Base-by-base conservation (phyloP, 1,140 invertebrate species). In the Odontomachus brunneus region DNA sequence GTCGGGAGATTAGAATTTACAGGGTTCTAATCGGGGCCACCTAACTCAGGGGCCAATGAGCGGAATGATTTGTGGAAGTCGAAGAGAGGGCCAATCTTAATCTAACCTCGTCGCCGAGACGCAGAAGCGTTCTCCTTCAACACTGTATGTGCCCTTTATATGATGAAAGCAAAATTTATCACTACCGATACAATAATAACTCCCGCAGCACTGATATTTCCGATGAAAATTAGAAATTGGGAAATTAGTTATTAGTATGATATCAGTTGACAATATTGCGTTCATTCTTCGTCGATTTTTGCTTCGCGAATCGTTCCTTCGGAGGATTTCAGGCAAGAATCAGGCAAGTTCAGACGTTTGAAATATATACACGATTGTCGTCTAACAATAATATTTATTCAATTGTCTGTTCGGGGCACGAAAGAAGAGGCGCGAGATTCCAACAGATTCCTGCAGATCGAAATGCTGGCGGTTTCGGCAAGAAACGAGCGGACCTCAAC, bases 1-100 rank as follows among this genome's bases (percentile, higher is more conserved):
- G 85, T 87, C 84, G 85, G 22, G 84, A 86, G 67, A 86, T 87
- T 87, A 78, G 81, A 65, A 87, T 87, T 87, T 87, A 87, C 86
- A 87, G 69, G 66, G 67, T 55, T 69, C 57, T 74, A 82, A 87
- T 73, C 60, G 81, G 17, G 66, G 15, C 66, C 55, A 57, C 59
- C 44, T 53, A 62, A 82, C 53, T 82, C 55, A 60, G 19, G 38
- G 78, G 57, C 48, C 78, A 73, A 73, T 67, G 63, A 78, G 49
- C 26, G 22, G 62, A 44, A 67, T 82, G 57, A 82, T 82, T 74
- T 80, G 33, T 71, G 57, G 33, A 80, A 80, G 22, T 69, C 33
- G 24, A 48, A 29, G 22, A 71, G 33, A 71, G 33, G 4, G 5
- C 38, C 65, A 15, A 80, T 59, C 14, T 59, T 55, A 48, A 80